phyloP scores from a whole-genome alignment of 1,140 invertebrate species.

The Archegozetes longisetosus region DNA sequence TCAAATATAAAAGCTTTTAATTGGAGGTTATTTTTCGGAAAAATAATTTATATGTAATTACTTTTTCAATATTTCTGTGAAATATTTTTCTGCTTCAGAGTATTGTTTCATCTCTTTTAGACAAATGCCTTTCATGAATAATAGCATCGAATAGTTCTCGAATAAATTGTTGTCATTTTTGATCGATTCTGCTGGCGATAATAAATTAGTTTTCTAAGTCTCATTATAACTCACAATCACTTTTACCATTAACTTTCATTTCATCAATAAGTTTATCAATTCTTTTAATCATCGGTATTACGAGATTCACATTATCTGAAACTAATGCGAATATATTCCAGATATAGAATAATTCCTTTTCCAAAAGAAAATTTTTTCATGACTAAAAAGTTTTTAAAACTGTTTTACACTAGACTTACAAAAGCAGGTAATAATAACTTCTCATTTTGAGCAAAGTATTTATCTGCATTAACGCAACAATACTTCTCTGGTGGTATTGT shows the following conservation, averaged over 20 bases:
- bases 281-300: constrained; percentile 48
- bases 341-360: constrained; percentile 66
- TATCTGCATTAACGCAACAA: constrained; percentile 59
- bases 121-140: constrained; percentile 66
- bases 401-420: constrained; percentile 1
- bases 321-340: constrained; percentile 85
- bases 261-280: constrained; percentile 43
- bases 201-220: background rate
- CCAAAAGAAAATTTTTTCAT: background rate
- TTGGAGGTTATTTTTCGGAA: background rate
- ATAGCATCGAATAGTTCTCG: constrained; percentile 33
- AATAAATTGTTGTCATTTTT: background rate
- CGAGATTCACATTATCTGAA: constrained; percentile 46
- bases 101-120: constrained; percentile 37
- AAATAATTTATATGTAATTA: background rate
- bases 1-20: background rate
- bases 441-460: constrained; percentile 56
- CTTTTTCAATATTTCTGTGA: background rate
- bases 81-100: background rate
- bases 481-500: constrained; percentile 94
- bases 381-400: background rate
- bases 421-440: constrained; percentile 31
- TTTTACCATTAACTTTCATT: background rate
- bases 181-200: background rate
- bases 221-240: background rate